Percentiles rank a stretch among this genome's conserved stretches.
These are phyloP conservation scores for Harmothoe impar DNA, from an alignment of 2,888 invertebrate species.

Conservation along the genomic window DNA sequence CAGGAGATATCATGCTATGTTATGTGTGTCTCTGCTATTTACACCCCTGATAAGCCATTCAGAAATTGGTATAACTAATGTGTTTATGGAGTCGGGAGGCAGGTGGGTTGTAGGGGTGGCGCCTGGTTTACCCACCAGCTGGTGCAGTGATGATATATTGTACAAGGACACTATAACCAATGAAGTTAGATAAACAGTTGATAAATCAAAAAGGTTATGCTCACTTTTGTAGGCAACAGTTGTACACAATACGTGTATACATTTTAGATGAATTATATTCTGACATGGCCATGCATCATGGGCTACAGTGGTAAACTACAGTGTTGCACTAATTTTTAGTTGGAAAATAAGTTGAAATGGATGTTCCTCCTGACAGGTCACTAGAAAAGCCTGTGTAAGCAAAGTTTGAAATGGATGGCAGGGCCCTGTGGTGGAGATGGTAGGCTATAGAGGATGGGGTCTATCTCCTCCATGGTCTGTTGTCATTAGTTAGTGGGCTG, in stretches of 20 bases:
- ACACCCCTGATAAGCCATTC: background rate
- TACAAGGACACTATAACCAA: too few relatives aligned
- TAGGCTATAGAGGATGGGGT: background rate
- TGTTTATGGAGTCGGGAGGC: background rate
- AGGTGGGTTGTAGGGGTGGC: too few relatives aligned
- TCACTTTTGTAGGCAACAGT: too few relatives aligned
- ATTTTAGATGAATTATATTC: too few relatives aligned
- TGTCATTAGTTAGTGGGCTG: slow-evolving; percentile 13
- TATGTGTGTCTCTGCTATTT: background rate
- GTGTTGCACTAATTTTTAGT: background rate
- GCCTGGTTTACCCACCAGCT: too few relatives aligned
- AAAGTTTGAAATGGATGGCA: background rate
- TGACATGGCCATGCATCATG: background rate
- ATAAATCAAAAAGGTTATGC: too few relatives aligned
- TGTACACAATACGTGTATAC: too few relatives aligned
- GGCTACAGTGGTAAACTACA: background rate
- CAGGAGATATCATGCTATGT: background rate
- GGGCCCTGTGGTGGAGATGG: background rate
- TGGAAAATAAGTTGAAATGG: background rate
- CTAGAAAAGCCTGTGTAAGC: background rate
- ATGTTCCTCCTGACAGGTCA: background rate
- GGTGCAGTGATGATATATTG: too few relatives aligned
- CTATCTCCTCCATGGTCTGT: background rate
- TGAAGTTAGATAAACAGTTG: too few relatives aligned
- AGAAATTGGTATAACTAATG: background rate